These are phyloP conservation scores for Anthophora plumipes DNA, from an alignment of 2,888 invertebrate genomes.

Conservation along the genomic window DNA sequence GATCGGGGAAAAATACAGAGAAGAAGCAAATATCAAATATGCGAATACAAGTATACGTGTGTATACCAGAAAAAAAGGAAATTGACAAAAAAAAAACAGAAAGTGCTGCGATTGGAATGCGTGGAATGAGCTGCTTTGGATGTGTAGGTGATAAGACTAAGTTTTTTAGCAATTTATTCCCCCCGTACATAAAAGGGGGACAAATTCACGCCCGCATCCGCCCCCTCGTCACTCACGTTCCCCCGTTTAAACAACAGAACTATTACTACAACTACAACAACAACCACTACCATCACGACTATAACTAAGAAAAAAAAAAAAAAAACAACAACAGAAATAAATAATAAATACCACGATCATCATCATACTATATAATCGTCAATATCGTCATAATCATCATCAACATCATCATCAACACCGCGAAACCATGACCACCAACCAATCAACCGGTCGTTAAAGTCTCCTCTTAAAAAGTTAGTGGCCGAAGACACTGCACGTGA, in stretches of 20 bases:
- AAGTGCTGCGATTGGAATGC: slow-evolving; percentile 81
- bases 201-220: slow-evolving; percentile 75
- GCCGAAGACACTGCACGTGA: slow-evolving; percentile 63
- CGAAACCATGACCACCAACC: slow-evolving; percentile 42
- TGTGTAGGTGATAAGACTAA: slow-evolving; percentile 85
- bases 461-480: slow-evolving; percentile 68
- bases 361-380: slow-evolving; percentile 3
- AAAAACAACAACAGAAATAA: neutral
- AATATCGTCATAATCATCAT: slow-evolving; percentile 21
- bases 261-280: slow-evolving; percentile 51
- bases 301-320: slow-evolving; percentile 24
- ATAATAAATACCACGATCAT: slow-evolving; percentile 10
- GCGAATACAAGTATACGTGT: neutral
- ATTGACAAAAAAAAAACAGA: slow-evolving; percentile 23
- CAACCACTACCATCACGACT: slow-evolving; percentile 56
- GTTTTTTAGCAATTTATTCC: slow-evolving; percentile 82
- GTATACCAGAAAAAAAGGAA: neutral
- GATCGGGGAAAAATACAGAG: slow-evolving; percentile 33
- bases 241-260: slow-evolving; percentile 62
- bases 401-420: slow-evolving; percentile 64
- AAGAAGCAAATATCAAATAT: neutral
- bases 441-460: slow-evolving; percentile 63
- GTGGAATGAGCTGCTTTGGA: slow-evolving; percentile 84
- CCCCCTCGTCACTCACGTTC: slow-evolving; percentile 65
- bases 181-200: slow-evolving; percentile 74